phyloP scores from a whole-genome alignment of 2,888 invertebrate genomes.

The Tupiocoris notatus region DNA sequence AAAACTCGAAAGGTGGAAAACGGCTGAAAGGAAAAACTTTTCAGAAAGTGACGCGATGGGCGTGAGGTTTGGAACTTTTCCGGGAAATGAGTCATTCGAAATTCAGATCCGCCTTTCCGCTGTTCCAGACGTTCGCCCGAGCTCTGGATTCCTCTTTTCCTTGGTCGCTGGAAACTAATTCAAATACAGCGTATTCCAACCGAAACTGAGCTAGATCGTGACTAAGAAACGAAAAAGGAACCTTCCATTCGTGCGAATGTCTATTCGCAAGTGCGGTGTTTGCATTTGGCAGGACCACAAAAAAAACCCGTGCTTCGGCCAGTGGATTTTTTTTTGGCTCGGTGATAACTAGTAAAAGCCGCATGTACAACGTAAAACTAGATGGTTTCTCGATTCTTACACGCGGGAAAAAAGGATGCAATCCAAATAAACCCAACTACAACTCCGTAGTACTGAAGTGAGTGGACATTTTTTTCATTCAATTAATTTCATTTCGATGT shows the following conservation, averaged over 20 bases:
- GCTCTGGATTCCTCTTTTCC: not conserved
- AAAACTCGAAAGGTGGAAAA: not conserved
- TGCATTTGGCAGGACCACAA: not conserved
- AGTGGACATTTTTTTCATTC: no score
- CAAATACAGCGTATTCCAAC: not conserved
- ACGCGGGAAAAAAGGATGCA: no score
- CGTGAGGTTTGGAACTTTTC: not conserved
- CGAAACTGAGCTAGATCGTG: not conserved
- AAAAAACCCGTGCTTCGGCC: no score
- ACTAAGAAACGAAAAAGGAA: not conserved
- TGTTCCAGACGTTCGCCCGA: not conserved
- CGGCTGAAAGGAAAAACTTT: not conserved
- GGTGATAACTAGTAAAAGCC: no score
- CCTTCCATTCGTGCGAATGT: not conserved
- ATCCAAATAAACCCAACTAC: no score
- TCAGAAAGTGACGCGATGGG: not conserved
- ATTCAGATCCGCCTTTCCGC: not conserved
- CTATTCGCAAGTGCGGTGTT: not conserved
- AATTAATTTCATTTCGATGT: no score
- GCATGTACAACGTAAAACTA: no score
- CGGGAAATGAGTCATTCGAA: slow-evolving; percentile 2
- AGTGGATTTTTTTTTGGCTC: no score
- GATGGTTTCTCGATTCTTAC: no score
- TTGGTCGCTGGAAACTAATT: not conserved
- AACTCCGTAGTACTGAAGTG: no score